phyloP scores from a whole-genome alignment of 35 echinoderm and acorn worm genomes.

The Amphiura filiformis region DNA sequence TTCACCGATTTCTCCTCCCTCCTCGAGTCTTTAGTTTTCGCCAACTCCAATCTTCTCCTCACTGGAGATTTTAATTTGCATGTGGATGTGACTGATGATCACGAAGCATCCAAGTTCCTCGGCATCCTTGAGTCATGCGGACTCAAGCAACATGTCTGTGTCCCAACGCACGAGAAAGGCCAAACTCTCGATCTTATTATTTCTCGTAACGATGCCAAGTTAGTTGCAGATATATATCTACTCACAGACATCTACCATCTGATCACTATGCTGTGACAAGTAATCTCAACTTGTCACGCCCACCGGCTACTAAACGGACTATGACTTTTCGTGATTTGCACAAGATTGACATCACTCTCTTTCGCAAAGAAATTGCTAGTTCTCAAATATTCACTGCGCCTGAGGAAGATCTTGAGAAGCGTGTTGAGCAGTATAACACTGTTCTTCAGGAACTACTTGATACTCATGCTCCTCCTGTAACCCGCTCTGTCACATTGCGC shows the following conservation, averaged over 20 bases:
- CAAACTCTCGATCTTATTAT: conserved; percentile 62
- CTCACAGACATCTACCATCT: neutral
- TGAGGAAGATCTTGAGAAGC: neutral
- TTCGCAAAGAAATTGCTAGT: neutral
- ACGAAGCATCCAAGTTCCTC: conserved; percentile 4
- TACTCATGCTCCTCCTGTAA: conserved; percentile 9
- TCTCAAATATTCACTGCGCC: neutral
- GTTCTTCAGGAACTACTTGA: conserved; percentile 17
- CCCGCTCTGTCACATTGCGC: conserved; percentile 12
- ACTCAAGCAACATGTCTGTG: conserved; percentile 34
- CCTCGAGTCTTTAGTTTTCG: neutral
- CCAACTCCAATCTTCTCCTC: neutral
- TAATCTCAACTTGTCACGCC: neutral
- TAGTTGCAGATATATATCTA: neutral
- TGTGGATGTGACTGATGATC: conserved; percentile 13
- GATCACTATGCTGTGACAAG: conserved; percentile 21
- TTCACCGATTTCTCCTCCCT: conserved; percentile 20
- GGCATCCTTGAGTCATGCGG: conserved; percentile 24
- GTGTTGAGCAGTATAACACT: conserved; percentile 13
- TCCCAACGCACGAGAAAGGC: conserved; percentile 29
- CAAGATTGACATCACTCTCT: neutral
- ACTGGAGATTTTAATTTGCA: conserved; percentile 52
- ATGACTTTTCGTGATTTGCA: neutral
- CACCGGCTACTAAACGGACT: neutral
- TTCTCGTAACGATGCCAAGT: neutral